phyloP scores from a whole-genome alignment of 2,888 invertebrate species.

The Apomyelois bistriatella region DNA sequence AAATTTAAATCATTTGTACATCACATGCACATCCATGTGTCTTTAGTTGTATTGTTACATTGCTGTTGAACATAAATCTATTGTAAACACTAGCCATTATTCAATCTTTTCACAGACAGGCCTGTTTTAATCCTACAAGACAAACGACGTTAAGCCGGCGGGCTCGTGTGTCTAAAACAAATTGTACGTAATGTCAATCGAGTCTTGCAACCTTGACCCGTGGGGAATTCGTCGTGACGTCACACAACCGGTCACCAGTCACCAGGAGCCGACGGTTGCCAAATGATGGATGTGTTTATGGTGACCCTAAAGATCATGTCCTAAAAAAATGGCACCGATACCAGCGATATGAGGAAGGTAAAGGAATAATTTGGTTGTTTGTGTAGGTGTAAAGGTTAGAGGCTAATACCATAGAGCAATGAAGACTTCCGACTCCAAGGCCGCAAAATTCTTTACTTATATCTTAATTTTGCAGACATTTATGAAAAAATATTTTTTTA shows the following conservation, averaged over 20 bases:
- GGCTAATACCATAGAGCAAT: too few species aligned
- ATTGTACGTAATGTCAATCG: background rate
- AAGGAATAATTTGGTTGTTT: background rate
- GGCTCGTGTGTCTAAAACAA: background rate
- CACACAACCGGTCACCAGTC: background rate
- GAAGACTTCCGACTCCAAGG: too few species aligned
- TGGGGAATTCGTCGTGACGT: slow-evolving; percentile 3
- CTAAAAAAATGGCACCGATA: background rate
- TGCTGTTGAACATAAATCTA: too few species aligned
- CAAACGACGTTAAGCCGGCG: background rate
- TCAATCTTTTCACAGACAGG: background rate
- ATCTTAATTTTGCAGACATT: too few species aligned
- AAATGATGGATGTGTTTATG: slow-evolving; percentile 1
- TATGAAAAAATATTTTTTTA: too few species aligned
- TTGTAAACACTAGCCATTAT: background rate
- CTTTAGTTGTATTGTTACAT: too few species aligned
- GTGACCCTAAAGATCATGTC: background rate
- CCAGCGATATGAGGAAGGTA: too few species aligned
- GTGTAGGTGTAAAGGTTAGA: too few species aligned
- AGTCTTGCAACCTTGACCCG: slow-evolving; percentile 1
- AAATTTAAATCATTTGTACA: too few species aligned
- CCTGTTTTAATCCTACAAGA: background rate
- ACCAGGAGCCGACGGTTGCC: background rate
- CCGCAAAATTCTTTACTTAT: too few species aligned
- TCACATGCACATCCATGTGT: too few species aligned